These are phyloP conservation scores for Spea bombifrons DNA, from an alignment of 2,113 vertebrate species.

Conservation along the genomic window DNA sequence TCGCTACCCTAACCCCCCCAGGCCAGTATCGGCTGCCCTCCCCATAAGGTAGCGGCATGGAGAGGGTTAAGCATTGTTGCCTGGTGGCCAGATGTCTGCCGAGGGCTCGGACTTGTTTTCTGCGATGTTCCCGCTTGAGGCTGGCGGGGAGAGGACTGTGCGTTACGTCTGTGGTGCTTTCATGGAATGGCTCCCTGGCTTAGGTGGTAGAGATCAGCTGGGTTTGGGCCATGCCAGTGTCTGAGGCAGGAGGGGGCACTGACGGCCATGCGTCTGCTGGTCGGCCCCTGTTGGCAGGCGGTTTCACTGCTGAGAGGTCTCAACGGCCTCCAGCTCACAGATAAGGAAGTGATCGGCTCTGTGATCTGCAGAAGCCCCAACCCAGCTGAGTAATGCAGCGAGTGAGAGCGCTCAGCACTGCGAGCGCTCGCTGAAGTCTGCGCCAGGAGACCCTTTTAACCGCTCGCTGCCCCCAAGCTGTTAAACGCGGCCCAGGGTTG, in stretches of 20 bases:
- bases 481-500: not conserved
- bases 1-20: too few species aligned
- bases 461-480: not conserved
- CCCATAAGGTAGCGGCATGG: too few species aligned
- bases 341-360: conserved; percentile 22
- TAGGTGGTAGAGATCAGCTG: not conserved
- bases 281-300: not conserved
- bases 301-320: not conserved
- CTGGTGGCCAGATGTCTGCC: too few species aligned
- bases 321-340: conserved; percentile 3
- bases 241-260: not conserved
- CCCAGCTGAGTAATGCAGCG: not conserved
- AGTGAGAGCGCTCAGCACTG: not conserved
- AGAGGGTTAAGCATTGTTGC: too few species aligned
- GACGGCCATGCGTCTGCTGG: not conserved
- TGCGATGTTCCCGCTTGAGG: too few species aligned
- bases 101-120: too few species aligned
- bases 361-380: conserved; percentile 16
- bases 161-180: not conserved
- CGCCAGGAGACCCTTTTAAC: not conserved
- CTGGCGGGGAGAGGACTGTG: too few species aligned
- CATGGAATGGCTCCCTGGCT: not conserved
- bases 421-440: not conserved
- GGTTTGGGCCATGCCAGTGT: not conserved
- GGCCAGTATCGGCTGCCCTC: not conserved